These are phyloP conservation scores for Lasiommata megera DNA, from an alignment of 2,888 invertebrate genomes.

Conservation along the genomic window DNA sequence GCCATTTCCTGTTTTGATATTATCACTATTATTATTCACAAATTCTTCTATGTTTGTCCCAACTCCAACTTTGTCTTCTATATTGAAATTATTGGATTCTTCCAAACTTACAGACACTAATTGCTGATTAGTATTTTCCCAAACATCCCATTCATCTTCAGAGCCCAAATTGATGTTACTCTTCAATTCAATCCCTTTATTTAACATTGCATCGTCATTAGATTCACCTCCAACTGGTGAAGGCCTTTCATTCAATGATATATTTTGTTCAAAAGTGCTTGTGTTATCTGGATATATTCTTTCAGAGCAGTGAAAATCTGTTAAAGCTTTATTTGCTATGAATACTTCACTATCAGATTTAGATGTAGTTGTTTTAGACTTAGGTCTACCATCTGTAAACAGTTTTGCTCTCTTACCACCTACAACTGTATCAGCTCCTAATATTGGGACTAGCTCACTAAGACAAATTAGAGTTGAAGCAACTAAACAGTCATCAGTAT, in stretches of 20 bases:
- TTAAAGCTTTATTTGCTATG: slow-evolving; percentile 49
- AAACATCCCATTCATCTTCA: slow-evolving; percentile 91
- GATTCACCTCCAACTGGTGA: slow-evolving; percentile 93
- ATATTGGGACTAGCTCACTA: slow-evolving; percentile 91
- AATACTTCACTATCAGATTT: slow-evolving; percentile 23
- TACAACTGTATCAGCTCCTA: slow-evolving; percentile 92
- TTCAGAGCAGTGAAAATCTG: slow-evolving; percentile 62
- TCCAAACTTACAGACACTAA: slow-evolving; percentile 29
- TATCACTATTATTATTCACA: slow-evolving; percentile 22
- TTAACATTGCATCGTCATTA: slow-evolving; percentile 56
- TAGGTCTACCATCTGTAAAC: slow-evolving; percentile 93
- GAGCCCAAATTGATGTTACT: slow-evolving; percentile 73
- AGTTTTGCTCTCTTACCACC: slow-evolving; percentile 90
- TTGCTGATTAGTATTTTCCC: slow-evolving; percentile 82
- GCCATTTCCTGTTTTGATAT: slow-evolving; percentile 28
- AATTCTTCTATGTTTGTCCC: slow-evolving; percentile 29
- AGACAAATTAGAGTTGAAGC: slow-evolving; percentile 89
- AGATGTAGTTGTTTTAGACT: slow-evolving; percentile 51
- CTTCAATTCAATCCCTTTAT: slow-evolving; percentile 54
- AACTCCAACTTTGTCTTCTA: slow-evolving; percentile 24
- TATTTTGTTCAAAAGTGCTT: slow-evolving; percentile 55
- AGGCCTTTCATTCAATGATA: slow-evolving; percentile 85
- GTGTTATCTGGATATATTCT: slow-evolving; percentile 46
- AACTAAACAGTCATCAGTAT: slow-evolving; percentile 91
- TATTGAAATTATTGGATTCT: slow-evolving; percentile 25